Evolutionary conservation across 2,888 invertebrate genomes (phyloP), one percentile per base, ranked within the genome.

Genomic region (Chaitophorus viminalis): DNA sequence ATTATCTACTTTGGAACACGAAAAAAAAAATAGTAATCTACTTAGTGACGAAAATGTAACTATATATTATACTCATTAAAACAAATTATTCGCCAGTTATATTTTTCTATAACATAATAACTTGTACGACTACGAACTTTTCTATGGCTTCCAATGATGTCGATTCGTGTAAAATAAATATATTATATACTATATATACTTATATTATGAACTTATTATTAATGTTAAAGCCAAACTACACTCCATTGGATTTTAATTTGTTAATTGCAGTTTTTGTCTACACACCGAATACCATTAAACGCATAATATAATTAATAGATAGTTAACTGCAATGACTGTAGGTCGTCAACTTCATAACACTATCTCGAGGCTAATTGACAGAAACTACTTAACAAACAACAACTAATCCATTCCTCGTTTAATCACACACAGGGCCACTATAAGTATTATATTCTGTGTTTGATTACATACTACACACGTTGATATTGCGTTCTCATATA

Each of bases 191-290:
- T n/a, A n/a, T n/a, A n/a, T n/a, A n/a, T n/a, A n/a, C n/a, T 68
- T 39, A 72, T 60, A 82, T 60, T 25, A 54, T 39, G 3, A 33
- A 79, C 25, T 60, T 29, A 79, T 68, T 75, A 75, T 39, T 70
- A 33, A 36, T 36, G 39, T 39, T 39, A 39, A 75, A 21, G 17
- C 75, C n/a, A 31, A 70, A 70, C n/a, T n/a, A n/a, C 29, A 70
- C 17, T 31, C 4, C 17, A 11, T 17, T 31, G 17, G 17, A 31
- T 70, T 70, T 31, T 17, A 70, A 70, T 31, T 17, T 29, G 17
- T 29, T 17, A 31, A 70, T 70, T 17, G 3, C 11, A 54, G 60
- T 60, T 60, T 21, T 60, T 60, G 60, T 60, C 25, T 60, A 25
- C 60, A 60, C 25, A 60, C n/a, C n/a, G 6, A 60, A 60, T 60